Evolutionary conservation across 2,888 invertebrate genomes (phyloP).

Genomic region (Campaea margaritaria): DNA sequence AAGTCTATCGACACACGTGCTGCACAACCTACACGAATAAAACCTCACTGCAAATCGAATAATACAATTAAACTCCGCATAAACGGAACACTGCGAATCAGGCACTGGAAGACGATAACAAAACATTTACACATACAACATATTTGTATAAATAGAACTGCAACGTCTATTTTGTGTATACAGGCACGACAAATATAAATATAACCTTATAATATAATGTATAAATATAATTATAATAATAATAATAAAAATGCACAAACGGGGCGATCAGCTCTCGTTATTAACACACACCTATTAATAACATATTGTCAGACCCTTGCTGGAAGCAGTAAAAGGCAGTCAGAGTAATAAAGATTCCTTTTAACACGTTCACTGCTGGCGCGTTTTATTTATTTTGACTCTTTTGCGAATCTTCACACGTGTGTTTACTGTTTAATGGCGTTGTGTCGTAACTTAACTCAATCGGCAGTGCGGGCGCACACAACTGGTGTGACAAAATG

Average conservation of each 20-base stretch:
- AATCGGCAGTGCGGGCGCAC: too few species aligned
- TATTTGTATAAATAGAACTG: constrained; percentile 7
- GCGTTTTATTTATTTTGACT: neutral
- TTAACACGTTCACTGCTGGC: too few species aligned
- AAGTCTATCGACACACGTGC: neutral
- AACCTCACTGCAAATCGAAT: neutral
- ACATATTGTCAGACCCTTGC: constrained; percentile 28
- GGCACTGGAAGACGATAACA: constrained; percentile 32
- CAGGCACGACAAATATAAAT: constrained; percentile 21
- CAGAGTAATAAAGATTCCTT: too few species aligned
- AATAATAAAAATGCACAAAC: constrained; percentile 16
- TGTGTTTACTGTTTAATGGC: too few species aligned
- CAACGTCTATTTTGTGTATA: constrained; percentile 4
- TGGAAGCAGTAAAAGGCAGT: neutral
- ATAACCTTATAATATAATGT: constrained; percentile 7
- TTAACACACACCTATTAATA: constrained; percentile 12
- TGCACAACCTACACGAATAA: constrained; percentile 3
- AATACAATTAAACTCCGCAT: constrained; percentile 7
- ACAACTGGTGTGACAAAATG: too few species aligned
- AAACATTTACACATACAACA: constrained; percentile 11
- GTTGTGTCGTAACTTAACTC: too few species aligned
- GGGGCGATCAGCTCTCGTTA: neutral
- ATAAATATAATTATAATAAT: constrained; percentile 9
- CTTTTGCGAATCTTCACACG: too few species aligned
- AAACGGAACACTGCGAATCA: constrained; percentile 26